phyloP scores from a whole-genome alignment of 1,140 invertebrate species.

The Heliconius himera region DNA sequence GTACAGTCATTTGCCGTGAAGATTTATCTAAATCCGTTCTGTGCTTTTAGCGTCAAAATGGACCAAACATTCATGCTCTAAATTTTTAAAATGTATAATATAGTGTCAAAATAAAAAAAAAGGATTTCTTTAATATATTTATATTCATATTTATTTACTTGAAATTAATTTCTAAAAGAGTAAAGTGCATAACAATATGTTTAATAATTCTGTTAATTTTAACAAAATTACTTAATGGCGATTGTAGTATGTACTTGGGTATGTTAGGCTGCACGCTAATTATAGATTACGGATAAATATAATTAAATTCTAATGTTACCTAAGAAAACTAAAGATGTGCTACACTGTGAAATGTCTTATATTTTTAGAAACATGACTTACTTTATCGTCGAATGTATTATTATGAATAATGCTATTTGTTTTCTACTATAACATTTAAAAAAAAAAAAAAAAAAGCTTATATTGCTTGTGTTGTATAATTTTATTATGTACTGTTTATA shows the following conservation, averaged over 20 bases:
- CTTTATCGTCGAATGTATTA: not conserved
- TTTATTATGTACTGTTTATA: too few species aligned
- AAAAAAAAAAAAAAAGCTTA: too few species aligned
- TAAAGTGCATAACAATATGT: not conserved
- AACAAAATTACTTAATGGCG: conserved; percentile 38
- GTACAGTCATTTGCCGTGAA: too few species aligned
- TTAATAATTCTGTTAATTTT: not conserved
- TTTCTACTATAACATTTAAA: not conserved
- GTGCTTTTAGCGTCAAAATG: too few species aligned
- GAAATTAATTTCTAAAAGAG: too few species aligned
- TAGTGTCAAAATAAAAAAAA: too few species aligned
- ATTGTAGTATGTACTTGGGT: conserved; percentile 29
- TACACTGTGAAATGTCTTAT: conserved; percentile 20
- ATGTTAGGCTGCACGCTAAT: conserved; percentile 35
- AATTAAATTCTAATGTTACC: conserved; percentile 28
- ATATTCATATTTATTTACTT: too few species aligned
- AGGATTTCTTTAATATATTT: too few species aligned
- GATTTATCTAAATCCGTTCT: too few species aligned
- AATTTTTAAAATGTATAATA: too few species aligned
- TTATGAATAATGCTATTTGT: not conserved
- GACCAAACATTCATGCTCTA: too few species aligned
- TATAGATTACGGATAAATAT: conserved; percentile 27
- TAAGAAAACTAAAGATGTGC: conserved; percentile 21
- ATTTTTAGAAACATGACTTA: not conserved
- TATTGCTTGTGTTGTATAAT: too few species aligned